Evolutionary conservation across 92 coral and sea anemone species (phyloP).

Genomic region (Phenganax subtilis): DNA sequence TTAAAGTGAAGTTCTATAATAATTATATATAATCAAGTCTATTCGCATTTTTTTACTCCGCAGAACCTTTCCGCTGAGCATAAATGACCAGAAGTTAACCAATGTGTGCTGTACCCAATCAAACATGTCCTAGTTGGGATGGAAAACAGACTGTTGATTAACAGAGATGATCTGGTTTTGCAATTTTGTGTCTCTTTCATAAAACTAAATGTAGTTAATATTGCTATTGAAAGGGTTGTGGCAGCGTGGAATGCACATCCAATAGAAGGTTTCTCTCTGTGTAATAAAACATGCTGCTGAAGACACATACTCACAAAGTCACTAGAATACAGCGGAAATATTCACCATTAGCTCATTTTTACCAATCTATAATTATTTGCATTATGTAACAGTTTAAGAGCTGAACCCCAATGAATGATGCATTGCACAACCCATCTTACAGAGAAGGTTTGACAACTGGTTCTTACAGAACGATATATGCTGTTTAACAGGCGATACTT

Average conservation of each 20-base stretch:
- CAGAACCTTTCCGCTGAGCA: constrained; percentile 39
- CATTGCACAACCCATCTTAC: not conserved
- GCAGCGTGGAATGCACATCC: constrained; percentile 50
- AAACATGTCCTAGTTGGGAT: constrained; percentile 43
- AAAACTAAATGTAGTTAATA: constrained; percentile 26
- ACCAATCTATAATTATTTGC: too few species aligned
- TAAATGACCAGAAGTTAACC: constrained; percentile 42
- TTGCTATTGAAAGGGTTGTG: constrained; percentile 33
- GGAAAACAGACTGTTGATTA: constrained; percentile 42
- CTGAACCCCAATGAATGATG: constrained; percentile 6
- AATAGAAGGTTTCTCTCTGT: constrained; percentile 33
- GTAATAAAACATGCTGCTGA: too few species aligned
- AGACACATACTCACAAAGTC: too few species aligned
- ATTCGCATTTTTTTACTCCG: too few species aligned
- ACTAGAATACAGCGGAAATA: too few species aligned
- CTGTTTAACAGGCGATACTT: constrained; percentile 18
- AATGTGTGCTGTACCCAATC: constrained; percentile 40
- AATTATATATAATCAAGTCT: too few species aligned
- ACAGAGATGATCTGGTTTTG: constrained; percentile 35
- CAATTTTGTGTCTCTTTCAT: constrained; percentile 48
- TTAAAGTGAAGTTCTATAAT: too few species aligned
- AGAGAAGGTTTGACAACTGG: constrained; percentile 5
- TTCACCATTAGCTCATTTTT: too few species aligned
- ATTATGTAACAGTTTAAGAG: not conserved
- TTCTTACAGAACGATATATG: constrained; percentile 7